phyloP scores from a whole-genome alignment of 2,797 vertebrate genomes.

The Synanceia verrucosa region DNA sequence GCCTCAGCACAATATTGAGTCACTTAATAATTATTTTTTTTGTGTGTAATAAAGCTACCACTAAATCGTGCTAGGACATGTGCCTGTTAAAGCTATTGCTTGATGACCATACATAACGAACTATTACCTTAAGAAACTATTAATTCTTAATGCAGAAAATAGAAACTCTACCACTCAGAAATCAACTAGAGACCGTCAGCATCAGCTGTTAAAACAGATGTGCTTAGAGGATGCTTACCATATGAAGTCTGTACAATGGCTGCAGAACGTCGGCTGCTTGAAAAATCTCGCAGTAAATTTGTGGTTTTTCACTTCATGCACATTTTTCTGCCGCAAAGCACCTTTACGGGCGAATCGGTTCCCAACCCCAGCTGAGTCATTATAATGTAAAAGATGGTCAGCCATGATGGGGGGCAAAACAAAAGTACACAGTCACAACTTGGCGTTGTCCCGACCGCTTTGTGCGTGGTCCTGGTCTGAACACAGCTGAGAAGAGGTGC shows the following conservation, averaged over 20 bases:
- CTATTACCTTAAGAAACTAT: too few species aligned
- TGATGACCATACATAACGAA: background rate
- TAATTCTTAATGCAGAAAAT: too few species aligned
- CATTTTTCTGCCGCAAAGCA: conserved; percentile 94
- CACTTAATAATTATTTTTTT: too few species aligned
- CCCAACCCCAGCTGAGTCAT: conserved; percentile 86
- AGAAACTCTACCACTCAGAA: too few species aligned
- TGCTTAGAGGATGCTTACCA: conserved; percentile 83
- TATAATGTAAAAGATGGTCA: conserved; percentile 89
- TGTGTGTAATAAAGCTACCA: too few species aligned
- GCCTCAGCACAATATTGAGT: background rate
- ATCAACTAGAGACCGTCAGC: too few species aligned
- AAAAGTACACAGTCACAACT: conserved; percentile 32
- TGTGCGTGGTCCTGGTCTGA: conserved; percentile 14
- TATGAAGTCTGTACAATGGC: conserved; percentile 96
- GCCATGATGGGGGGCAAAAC: conserved; percentile 82
- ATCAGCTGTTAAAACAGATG: background rate
- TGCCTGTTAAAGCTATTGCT: background rate
- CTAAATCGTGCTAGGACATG: too few species aligned
- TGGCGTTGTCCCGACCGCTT: conserved; percentile 31
- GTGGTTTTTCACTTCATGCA: conserved; percentile 95
- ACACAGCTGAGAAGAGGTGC: conserved; percentile 26
- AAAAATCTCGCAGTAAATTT: conserved; percentile 93
- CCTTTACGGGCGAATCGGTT: conserved; percentile 91
- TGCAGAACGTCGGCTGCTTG: conserved; percentile 95